Base-by-base conservation (phyloP, 1,140 invertebrate genomes). In the Drosophila ironensis region DNA sequence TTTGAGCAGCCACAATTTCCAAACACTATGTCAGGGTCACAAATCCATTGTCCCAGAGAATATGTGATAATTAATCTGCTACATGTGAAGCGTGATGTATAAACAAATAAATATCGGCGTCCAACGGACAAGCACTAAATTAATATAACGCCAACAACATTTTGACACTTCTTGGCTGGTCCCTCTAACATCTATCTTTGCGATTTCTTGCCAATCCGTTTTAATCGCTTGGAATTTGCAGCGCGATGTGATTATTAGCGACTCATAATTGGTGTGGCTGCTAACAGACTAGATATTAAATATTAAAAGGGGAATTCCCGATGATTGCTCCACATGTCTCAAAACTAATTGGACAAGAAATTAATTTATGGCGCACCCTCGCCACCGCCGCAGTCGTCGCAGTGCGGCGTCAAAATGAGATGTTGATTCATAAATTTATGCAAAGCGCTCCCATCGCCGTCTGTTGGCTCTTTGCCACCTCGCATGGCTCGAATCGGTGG, bases 371-470 rank as follows among this genome's bases (percentile, higher is more conserved):
- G 69, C 73, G 50, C 64, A 9, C 67, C 66, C 64, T 59, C 64
- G 78, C 61, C 69, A 11, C 22, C 41, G 30, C 53, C 53, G 14
- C 27, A 28, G 61, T 54, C 28, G n/a, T 30, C n/a, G 12, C 33
- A 2, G 33, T 3, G 40, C 17, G 69, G 69, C 69, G 69, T 71
- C 68, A 61, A 78, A 86, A 71, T 86, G 74, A 84, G 80, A 80
- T 84, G 80, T 84, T 86, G 70, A 86, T 84, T 72, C 71, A 80
- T 64, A 80, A 86, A 86, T 86, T 74, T 63, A 84, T 86, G 80
- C 70, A 71, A 53, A 86, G 54, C 44, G 60, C 33, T 20, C 60
- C 53, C 73, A 56, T 67, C 51, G 53, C 28, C 53, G 67, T 40
- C 56, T 67, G 60, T 80, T 86, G 80, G 80, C 80, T 69, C 60